Conservation (phyloP, 2,113 vertebrate genomes). For the Sylvicapra grimmia region DNA sequence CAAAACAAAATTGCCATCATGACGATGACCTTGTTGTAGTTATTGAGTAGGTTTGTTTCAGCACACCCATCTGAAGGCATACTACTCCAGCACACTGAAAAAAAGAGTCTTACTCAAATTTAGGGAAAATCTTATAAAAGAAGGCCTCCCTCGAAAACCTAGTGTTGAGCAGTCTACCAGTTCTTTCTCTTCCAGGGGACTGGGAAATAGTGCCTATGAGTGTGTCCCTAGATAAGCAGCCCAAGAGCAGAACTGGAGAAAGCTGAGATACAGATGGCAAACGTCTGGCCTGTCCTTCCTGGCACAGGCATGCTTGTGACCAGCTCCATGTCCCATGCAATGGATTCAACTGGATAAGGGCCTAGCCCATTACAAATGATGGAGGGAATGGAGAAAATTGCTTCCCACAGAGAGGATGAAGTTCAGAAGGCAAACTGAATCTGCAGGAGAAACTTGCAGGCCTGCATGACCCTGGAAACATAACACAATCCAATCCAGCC, state of each 20-base stretch:
- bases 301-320: slow-evolving; percentile 39
- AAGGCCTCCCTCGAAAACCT: not conserved
- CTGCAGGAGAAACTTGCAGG: not conserved
- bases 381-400: slow-evolving; percentile 4
- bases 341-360: slow-evolving; percentile 24
- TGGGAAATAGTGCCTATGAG: not conserved
- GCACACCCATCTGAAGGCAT: not conserved
- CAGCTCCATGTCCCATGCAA: slow-evolving; percentile 37
- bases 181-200: not conserved
- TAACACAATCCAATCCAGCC: not conserved
- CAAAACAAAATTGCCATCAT: not conserved
- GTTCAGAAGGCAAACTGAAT: slow-evolving; percentile 41
- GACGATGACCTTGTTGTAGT: not conserved
- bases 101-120: not conserved
- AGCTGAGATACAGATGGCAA: slow-evolving; percentile 55
- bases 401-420: not conserved
- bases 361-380: slow-evolving; percentile 39
- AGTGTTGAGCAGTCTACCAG: not conserved
- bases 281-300: slow-evolving; percentile 47
- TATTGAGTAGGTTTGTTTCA: not conserved
- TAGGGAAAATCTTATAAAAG: not conserved
- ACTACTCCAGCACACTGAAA: not conserved
- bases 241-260: slow-evolving; percentile 22
- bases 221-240: slow-evolving; percentile 18
- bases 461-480: not conserved